Conservation (phyloP, 1,140 invertebrate genomes). For the Anoplophora glabripennis region DNA sequence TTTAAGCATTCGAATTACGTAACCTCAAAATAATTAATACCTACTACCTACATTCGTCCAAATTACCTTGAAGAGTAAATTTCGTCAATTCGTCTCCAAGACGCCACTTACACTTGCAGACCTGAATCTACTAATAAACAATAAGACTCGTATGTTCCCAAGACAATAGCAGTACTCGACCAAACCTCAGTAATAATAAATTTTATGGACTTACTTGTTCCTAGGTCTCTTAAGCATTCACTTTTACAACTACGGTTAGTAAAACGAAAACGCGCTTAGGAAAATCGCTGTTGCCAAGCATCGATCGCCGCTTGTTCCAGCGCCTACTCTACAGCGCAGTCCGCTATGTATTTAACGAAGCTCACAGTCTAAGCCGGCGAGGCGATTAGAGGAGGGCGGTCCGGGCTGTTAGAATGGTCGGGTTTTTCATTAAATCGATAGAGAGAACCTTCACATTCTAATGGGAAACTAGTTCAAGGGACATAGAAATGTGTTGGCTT, state of each 20-base stretch:
- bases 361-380: not conserved
- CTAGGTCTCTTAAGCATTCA: conserved; percentile 2
- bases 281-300: conserved; percentile 12
- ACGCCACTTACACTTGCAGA: too few species aligned
- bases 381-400: too few species aligned
- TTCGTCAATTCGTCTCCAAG: too few species aligned
- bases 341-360: conserved; percentile 11
- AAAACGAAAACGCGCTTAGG: conserved; percentile 12
- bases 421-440: conserved; percentile 19
- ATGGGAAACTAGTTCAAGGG: conserved; percentile 22
- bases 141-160: too few species aligned
- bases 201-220: too few species aligned
- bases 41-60: too few species aligned
- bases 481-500: conserved; percentile 14
- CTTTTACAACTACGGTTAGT: conserved; percentile 20
- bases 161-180: too few species aligned
- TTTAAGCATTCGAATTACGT: too few species aligned
- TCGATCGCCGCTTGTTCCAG: conserved; percentile 16
- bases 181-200: too few species aligned
- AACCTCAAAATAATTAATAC: too few species aligned
- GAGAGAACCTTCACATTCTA: conserved; percentile 22
- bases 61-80: too few species aligned
- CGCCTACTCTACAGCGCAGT: conserved; percentile 17
- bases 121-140: too few species aligned
- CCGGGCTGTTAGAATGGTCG: conserved; percentile 15